Base-by-base conservation (phyloP, 1,140 invertebrate genomes). In the Phortica variegata region DNA sequence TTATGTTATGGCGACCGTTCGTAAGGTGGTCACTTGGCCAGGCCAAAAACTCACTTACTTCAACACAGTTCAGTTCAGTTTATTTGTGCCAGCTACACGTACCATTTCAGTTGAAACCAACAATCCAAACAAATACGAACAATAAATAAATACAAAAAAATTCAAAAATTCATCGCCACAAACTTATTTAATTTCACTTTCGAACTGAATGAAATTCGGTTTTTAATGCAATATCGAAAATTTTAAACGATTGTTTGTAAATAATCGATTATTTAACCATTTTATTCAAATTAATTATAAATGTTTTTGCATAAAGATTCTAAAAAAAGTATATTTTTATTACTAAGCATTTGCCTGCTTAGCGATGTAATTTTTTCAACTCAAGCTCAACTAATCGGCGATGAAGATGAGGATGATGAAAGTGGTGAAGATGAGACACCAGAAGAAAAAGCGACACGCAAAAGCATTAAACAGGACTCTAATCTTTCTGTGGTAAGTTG, bases 381-480 rank as follows among this genome's bases (percentile, higher is more conserved):
- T 18, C 65, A 69, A 38, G 56, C 50, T 0, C 70, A 73, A 41
- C 41, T 73, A 6, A 73, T 73, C 8, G 62, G 53, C 17, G 60
- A 69, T 19, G 65, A 73, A 36, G 65, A 72, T 8, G 70, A 73
- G 31, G 68, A 71, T 41, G 70, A 70, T 36, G 65, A 68, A 33
- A 73, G 70, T 41, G 43, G 58, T 9, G 70, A 73, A 23, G 70
- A 73, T 41, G 70, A 73, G 38, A 73, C 65, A 0, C 46, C 56
- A 13, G 70, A 73, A 44, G 70, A 73, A 44, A 61, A 60, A 29
- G 34, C 59, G 19, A 53, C 59, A 17, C 62, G 70, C 16, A 73
- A 73, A 37, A 73, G 66, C 56, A 73, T 73, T 20, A 59, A 65
- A 36, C 58, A 73, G 52, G 70, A 73, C 49, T 61, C 70, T 6